phyloP scores from a whole-genome alignment of 2,888 invertebrate species.

The Eugnorisma glareosa region DNA sequence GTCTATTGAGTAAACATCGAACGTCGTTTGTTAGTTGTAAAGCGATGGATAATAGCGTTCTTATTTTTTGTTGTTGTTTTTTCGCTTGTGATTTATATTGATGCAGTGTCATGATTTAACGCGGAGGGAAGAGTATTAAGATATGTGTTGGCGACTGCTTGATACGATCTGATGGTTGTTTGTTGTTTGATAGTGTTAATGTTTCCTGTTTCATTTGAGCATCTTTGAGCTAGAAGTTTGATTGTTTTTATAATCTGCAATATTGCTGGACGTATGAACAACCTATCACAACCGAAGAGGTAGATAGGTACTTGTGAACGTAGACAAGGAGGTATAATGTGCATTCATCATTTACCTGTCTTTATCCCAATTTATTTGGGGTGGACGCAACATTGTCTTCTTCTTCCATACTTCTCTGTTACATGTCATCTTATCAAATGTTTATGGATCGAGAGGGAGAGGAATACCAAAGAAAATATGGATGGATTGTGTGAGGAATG shows the following conservation, averaged over 20 bases:
- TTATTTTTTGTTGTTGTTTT: slow-evolving; percentile 51
- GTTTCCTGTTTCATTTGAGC: neutral
- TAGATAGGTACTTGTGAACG: neutral
- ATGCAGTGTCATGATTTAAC: slow-evolving; percentile 45
- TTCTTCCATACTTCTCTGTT: too few relatives aligned
- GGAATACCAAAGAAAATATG: too few relatives aligned
- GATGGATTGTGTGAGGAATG: too few relatives aligned
- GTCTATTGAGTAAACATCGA: slow-evolving; percentile 32
- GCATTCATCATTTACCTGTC: too few relatives aligned
- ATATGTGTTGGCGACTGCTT: slow-evolving; percentile 24
- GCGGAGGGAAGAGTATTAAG: slow-evolving; percentile 17
- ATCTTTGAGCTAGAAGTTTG: neutral
- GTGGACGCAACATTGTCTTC: too few relatives aligned
- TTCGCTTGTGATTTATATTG: slow-evolving; percentile 42
- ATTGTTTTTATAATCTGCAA: neutral
- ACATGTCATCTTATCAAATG: too few relatives aligned
- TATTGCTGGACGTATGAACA: neutral
- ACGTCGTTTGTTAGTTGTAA: slow-evolving; percentile 38
- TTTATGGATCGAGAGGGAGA: too few relatives aligned
- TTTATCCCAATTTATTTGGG: too few relatives aligned
- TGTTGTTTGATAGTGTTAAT: slow-evolving; percentile 1
- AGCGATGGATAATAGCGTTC: slow-evolving; percentile 46
- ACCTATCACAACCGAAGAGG: neutral
- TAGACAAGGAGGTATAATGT: neutral
- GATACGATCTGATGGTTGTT: slow-evolving; percentile 5